A percentile compares a stretch with the other conserved stretches of the same genome.
Conservation (phyloP, 2,113 vertebrate species). For the Pardalotus punctatus region DNA sequence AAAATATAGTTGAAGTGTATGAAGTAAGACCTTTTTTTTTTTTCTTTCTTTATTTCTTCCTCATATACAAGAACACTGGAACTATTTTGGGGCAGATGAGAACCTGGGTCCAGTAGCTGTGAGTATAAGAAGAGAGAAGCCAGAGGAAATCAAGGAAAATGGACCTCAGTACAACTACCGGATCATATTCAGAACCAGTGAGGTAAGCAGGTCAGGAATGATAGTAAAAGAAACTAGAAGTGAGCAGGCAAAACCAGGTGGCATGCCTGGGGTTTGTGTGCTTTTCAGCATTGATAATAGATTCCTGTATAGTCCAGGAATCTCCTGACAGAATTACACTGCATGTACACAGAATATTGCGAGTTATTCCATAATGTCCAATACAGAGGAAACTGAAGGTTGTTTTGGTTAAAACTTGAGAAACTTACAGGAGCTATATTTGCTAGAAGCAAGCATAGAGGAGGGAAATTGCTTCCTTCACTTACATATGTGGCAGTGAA, state of each 20-base stretch:
- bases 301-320: not conserved
- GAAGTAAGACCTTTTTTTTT: not conserved
- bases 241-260: not conserved
- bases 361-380: not conserved
- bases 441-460: not conserved
- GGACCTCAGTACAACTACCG: conserved; percentile 92
- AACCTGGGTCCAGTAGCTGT: conserved; percentile 91
- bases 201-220: conserved; percentile 75
- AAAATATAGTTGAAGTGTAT: not conserved
- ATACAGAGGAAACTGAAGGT: not conserved
- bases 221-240: not conserved
- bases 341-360: not conserved
- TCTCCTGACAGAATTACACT: not conserved
- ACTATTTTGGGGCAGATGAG: conserved; percentile 95
- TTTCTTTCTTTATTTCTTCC: not conserved
- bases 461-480: not conserved
- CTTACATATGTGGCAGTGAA: not conserved
- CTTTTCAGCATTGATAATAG: not conserved
- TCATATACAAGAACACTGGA: conserved; percentile 87
- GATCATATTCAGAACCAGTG: conserved; percentile 94
- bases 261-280: not conserved
- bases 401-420: not conserved
- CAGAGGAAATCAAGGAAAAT: conserved; percentile 93
- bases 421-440: not conserved
- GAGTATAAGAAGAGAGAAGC: conserved; percentile 91